These are phyloP conservation scores for Leucania comma DNA, from an alignment of 2,888 invertebrate genomes.

Conservation along the genomic window DNA sequence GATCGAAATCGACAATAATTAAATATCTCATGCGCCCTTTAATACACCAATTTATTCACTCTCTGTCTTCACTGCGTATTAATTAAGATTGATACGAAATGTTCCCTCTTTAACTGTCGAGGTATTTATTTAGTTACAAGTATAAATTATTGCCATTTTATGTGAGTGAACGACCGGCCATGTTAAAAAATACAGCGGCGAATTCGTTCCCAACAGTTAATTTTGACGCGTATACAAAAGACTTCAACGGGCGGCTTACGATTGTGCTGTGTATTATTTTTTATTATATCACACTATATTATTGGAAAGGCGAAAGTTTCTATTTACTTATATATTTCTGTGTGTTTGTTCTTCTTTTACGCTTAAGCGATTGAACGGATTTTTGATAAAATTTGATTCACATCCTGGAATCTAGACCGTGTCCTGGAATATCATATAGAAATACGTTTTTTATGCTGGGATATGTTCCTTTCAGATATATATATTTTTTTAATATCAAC, in stretches of 20 bases:
- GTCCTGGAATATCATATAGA: too few relatives aligned
- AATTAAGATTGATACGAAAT: constrained; percentile 88
- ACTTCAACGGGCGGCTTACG: constrained; percentile 80
- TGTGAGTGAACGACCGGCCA: constrained; percentile 71
- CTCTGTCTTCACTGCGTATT: constrained; percentile 79
- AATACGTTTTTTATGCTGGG: too few relatives aligned
- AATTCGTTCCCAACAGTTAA: constrained; percentile 68
- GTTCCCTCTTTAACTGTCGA: constrained; percentile 75
- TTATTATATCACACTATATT: constrained; percentile 7
- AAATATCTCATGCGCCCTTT: constrained; percentile 87
- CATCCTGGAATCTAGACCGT: too few relatives aligned
- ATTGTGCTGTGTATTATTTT: constrained; percentile 49
- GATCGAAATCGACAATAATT: constrained; percentile 88
- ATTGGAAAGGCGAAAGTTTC: too few relatives aligned
- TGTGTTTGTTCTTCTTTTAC: too few relatives aligned
- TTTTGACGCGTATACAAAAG: constrained; percentile 80
- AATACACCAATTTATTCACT: constrained; percentile 87
- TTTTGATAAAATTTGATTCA: too few relatives aligned
- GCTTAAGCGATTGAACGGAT: too few relatives aligned
- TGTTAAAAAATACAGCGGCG: constrained; percentile 62
- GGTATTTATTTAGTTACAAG: constrained; percentile 71
- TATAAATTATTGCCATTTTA: constrained; percentile 74
- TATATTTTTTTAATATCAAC: too few relatives aligned
- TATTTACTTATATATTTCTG: too few relatives aligned
- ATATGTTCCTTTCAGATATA: too few relatives aligned